Conservation (phyloP, 30 jellyfish, hydroid and myxozoan genomes). For the Aurelia aurita region DNA sequence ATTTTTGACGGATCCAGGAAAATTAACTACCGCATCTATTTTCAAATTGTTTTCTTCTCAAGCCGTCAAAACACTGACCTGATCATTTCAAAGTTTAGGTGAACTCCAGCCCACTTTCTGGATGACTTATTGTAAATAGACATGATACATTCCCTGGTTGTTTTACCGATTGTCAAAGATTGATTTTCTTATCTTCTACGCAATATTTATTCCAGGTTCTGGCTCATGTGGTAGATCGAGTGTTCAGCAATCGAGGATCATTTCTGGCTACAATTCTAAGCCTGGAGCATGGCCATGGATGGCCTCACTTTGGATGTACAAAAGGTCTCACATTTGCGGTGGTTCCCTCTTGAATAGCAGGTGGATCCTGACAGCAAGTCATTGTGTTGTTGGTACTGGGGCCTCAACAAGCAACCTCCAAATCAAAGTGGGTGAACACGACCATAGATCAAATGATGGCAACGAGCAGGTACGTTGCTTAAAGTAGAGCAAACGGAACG, state of each 20-base stretch:
- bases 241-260: constrained; percentile 69
- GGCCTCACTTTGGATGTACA: constrained; percentile 67
- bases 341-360: constrained; percentile 59
- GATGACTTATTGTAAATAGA: too few relatives aligned
- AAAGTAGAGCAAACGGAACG: too few relatives aligned
- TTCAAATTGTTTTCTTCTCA: too few relatives aligned
- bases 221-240: constrained; percentile 63
- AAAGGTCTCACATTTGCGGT: constrained; percentile 75
- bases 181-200: too few relatives aligned
- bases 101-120: too few relatives aligned
- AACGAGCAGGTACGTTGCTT: constrained; percentile 53
- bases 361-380: constrained; percentile 81
- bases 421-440: constrained; percentile 70
- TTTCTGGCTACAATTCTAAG: constrained; percentile 64
- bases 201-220: neutral
- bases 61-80: too few relatives aligned
- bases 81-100: too few relatives aligned
- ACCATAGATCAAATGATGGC: constrained; percentile 30
- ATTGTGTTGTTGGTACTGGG: constrained; percentile 65
- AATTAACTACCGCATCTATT: too few relatives aligned
- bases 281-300: constrained; percentile 91
- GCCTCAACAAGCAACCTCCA: constrained; percentile 42
- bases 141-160: too few relatives aligned
- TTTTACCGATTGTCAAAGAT: too few relatives aligned
- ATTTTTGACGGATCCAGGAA: too few relatives aligned